Percentiles rank a stretch among this genome's conserved stretches.
These are phyloP conservation scores for Hemicrepidius hirtus DNA, from an alignment of 2,888 invertebrate genomes.

Conservation along the genomic window DNA sequence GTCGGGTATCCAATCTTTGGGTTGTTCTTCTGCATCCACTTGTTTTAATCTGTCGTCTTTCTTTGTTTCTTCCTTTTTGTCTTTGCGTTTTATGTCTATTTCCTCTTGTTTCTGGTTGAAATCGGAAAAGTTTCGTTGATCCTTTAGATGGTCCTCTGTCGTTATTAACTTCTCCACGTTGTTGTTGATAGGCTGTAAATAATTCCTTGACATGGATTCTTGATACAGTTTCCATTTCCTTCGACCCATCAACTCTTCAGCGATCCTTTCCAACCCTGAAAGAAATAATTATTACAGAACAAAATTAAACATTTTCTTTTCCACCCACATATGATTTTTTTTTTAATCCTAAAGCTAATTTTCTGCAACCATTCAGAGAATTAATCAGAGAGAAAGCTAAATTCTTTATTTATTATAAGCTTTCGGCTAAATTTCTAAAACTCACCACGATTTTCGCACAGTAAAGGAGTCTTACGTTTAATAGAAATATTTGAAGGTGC, in stretches of 20 bases:
- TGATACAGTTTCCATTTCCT: constrained; percentile 97
- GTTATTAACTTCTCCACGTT: constrained; percentile 68
- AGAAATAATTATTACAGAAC: constrained; percentile 57
- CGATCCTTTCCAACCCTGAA: constrained; percentile 95
- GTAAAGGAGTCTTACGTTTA: not conserved
- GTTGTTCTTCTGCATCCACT: constrained; percentile 65
- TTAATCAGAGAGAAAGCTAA: constrained; percentile 45
- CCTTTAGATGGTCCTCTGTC: constrained; percentile 62
- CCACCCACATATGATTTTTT: too few relatives aligned
- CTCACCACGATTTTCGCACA: constrained; percentile 33
- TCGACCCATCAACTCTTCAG: constrained; percentile 97
- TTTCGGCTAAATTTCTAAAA: constrained; percentile 56
- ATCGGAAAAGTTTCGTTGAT: constrained; percentile 57
- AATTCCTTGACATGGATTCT: constrained; percentile 77
- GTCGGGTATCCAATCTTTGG: constrained; percentile 85
- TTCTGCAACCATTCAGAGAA: not conserved
- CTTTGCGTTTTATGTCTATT: constrained; percentile 44
- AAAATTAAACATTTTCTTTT: too few relatives aligned
- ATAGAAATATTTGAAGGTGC: constrained; percentile 38
- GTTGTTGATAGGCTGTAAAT: constrained; percentile 72
- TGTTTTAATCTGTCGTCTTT: constrained; percentile 53
- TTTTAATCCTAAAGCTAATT: too few relatives aligned
- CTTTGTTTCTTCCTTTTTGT: constrained; percentile 67
- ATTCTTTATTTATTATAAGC: constrained; percentile 25
- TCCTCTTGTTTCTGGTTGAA: constrained; percentile 50